Percentiles rank a stretch among this genome's conserved stretches.
These are phyloP conservation scores for Athalia circularis DNA, from an alignment of 2,888 invertebrate species.

Conservation along the genomic window DNA sequence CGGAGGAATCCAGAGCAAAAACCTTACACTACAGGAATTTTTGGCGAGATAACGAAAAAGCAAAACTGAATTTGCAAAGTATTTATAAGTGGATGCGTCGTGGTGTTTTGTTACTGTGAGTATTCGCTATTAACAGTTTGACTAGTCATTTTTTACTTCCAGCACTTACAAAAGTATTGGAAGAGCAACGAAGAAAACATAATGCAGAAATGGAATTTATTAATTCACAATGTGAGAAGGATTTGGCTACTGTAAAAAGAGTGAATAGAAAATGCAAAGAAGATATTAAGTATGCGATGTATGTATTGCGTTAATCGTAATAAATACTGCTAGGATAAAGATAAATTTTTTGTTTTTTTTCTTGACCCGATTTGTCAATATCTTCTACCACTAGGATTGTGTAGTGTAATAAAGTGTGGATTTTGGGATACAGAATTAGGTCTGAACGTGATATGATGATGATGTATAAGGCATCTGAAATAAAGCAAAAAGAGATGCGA, in stretches of 20 bases:
- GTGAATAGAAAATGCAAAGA: conserved; percentile 39
- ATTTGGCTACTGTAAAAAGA: conserved; percentile 28
- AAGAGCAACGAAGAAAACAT: conserved; percentile 49
- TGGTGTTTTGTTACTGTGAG: not conserved
- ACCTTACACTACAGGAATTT: conserved; percentile 47
- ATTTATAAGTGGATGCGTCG: not conserved
- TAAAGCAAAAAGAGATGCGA: conserved; percentile 47
- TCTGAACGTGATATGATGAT: conserved; percentile 46
- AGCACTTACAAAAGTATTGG: conserved; percentile 46
- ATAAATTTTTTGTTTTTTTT: not conserved
- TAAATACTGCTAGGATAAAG: not conserved
- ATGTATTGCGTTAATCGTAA: conserved; percentile 1
- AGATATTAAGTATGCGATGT: conserved; percentile 38
- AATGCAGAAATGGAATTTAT: conserved; percentile 22
- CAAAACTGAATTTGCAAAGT: conserved; percentile 48
- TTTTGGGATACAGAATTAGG: conserved; percentile 16
- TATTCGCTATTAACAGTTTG: not conserved
- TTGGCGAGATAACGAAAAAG: conserved; percentile 34
- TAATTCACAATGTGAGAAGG: conserved; percentile 31
- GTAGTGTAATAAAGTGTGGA: too few relatives aligned
- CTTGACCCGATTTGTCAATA: not conserved
- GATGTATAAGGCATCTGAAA: conserved; percentile 38
- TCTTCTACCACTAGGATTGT: not conserved
- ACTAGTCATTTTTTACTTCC: conserved; percentile 1
- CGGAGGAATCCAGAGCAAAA: conserved; percentile 49